Percentiles rank a stretch among this genome's conserved stretches.
Evolutionary conservation across 2,797 vertebrate species (phyloP).

Genomic region (Propithecus perrieri): DNA sequence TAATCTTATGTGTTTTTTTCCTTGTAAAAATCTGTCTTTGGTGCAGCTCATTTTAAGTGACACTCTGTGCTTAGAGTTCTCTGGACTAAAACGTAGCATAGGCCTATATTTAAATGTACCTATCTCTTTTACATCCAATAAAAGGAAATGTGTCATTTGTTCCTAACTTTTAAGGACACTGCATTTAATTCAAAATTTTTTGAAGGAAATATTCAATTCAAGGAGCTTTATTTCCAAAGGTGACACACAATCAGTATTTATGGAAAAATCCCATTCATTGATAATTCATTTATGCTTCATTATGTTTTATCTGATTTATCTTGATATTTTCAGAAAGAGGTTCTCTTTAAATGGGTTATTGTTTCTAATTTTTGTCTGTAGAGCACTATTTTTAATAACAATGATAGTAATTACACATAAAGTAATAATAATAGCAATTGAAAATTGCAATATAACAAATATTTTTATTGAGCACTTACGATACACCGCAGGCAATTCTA

Average conservation of each 20-base stretch:
- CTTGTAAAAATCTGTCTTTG: neutral
- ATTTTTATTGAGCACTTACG: neutral
- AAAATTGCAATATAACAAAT: neutral
- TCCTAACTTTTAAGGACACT: neutral
- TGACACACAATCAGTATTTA: conserved; percentile 1
- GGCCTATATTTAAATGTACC: neutral
- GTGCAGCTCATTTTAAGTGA: neutral
- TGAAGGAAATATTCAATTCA: conserved; percentile 18
- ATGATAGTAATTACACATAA: neutral
- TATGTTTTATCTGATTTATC: neutral
- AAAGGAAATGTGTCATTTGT: conserved; percentile 39
- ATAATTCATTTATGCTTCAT: neutral
- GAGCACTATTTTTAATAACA: neutral
- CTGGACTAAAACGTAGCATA: neutral
- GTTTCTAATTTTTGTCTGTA: neutral
- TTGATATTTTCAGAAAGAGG: neutral
- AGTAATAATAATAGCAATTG: neutral
- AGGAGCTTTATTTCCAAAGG: conserved; percentile 4
- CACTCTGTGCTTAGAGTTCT: neutral
- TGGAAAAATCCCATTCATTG: neutral
- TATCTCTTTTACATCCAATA: conserved; percentile 28
- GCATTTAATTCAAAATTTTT: conserved; percentile 30
- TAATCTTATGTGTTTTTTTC: neutral
- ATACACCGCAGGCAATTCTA: neutral
- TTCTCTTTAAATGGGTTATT: neutral